Conservation (phyloP, 1,140 invertebrate genomes). For the Drosophila chauvacae region DNA sequence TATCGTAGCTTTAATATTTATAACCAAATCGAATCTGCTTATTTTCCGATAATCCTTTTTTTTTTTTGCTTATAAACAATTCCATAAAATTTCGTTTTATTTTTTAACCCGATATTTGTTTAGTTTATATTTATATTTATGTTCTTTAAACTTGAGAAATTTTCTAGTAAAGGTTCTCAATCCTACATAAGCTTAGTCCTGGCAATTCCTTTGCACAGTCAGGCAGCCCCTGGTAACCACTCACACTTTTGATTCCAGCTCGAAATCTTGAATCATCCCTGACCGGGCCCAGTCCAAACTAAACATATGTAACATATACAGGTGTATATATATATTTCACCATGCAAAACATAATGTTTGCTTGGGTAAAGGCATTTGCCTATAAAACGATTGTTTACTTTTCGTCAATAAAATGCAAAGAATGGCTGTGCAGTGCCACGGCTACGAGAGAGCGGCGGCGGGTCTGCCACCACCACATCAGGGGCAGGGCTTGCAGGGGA, state of each 20-base stretch:
- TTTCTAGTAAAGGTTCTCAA: too few relatives aligned
- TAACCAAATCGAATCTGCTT: too few relatives aligned
- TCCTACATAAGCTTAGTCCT: background rate
- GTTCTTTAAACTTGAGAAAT: background rate
- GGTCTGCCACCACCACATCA: background rate
- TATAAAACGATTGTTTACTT: constrained; percentile 66
- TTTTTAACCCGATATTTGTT: too few relatives aligned
- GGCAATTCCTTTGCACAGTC: background rate
- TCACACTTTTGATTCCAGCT: background rate
- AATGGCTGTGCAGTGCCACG: constrained; percentile 58
- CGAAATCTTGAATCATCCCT: background rate
- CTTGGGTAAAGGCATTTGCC: constrained; percentile 29
- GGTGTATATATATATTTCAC: background rate
- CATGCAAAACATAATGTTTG: constrained; percentile 6
- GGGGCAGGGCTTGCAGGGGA: constrained; percentile 19
- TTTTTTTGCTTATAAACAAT: too few relatives aligned
- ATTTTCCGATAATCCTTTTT: too few relatives aligned
- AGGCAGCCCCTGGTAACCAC: background rate
- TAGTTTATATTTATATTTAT: too few relatives aligned
- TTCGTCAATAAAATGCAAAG: constrained; percentile 63
- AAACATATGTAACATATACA: background rate
- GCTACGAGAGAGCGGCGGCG: constrained; percentile 28
- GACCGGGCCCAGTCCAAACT: background rate
- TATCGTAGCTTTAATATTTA: too few relatives aligned
- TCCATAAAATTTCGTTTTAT: too few relatives aligned